A percentile compares a stretch with the other conserved stretches of the same genome.
phyloP scores from a whole-genome alignment of 2,113 vertebrate genomes.

The Malurus elegans region DNA sequence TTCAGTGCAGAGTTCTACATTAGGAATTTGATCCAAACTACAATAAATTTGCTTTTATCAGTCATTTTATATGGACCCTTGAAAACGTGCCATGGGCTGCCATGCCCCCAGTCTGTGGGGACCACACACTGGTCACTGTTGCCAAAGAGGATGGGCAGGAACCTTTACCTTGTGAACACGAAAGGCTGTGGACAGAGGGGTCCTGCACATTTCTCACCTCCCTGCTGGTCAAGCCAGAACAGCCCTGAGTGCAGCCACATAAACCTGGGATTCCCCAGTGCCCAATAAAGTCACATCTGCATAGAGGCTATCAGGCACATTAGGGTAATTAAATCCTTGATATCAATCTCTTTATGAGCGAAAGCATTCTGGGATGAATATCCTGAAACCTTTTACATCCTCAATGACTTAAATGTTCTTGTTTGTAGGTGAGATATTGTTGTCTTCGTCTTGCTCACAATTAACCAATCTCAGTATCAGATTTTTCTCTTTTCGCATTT shows the following conservation, averaged over 20 bases:
- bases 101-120: background rate
- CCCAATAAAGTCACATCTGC: background rate
- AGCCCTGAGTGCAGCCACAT: rapidly evolving
- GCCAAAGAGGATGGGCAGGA: background rate
- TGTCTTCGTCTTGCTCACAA: background rate
- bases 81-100: background rate
- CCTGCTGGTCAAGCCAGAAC: background rate
- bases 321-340: background rate
- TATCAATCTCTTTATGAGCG: background rate
- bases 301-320: background rate
- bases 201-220: background rate
- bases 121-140: background rate
- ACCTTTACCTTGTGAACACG: background rate
- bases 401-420: rapidly evolving
- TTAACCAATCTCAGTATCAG: background rate
- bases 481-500: background rate
- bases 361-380: background rate
- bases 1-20: background rate
- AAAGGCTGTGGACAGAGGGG: background rate
- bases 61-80: background rate
- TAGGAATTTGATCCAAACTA: background rate
- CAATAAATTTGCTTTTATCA: background rate
- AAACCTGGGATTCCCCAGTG: background rate
- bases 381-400: background rate
- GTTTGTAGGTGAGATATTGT: background rate